Percentiles rank a stretch among this genome's conserved stretches.
phyloP scores from a whole-genome alignment of 2,113 vertebrate genomes.

The Chionodraco myersi region DNA sequence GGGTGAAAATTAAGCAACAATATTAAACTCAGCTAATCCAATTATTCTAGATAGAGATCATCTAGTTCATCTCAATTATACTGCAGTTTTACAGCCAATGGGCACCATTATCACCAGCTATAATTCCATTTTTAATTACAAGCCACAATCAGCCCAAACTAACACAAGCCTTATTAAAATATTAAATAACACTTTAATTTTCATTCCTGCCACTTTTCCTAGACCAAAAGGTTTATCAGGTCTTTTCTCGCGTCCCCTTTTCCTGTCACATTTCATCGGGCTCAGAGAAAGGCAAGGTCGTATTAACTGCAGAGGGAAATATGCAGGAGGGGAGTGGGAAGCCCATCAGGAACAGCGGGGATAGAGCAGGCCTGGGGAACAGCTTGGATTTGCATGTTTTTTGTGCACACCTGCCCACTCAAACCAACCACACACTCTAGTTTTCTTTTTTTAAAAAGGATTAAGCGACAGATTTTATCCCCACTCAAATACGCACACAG shows the following conservation, averaged over 20 bases:
- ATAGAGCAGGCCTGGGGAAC: neutral
- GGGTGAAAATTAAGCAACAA: neutral
- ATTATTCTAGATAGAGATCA: neutral
- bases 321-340: neutral
- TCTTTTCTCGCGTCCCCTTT: neutral
- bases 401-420: slow-evolving; percentile 8
- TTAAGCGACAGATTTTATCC: slow-evolving; percentile 24
- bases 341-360: slow-evolving; percentile 15
- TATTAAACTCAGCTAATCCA: neutral
- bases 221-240: slow-evolving; percentile 18
- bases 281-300: slow-evolving; percentile 46
- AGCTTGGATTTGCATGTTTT: slow-evolving; percentile 41
- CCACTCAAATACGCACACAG: neutral
- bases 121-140: slow-evolving; percentile 6
- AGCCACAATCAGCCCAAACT: slow-evolving; percentile 4
- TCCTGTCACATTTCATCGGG: slow-evolving; percentile 62
- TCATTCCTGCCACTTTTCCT: neutral
- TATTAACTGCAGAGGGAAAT: slow-evolving; percentile 22
- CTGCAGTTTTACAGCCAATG: slow-evolving; percentile 6
- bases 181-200: neutral
- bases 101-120: neutral
- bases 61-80: slow-evolving; percentile 14
- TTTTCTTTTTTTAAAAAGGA: slow-evolving; percentile 7
- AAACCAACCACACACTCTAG: neutral
- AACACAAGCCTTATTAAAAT: neutral